Evolutionary conservation across 1,140 invertebrate species (phyloP).

Genomic region (Meloidogyne hapla): DNA sequence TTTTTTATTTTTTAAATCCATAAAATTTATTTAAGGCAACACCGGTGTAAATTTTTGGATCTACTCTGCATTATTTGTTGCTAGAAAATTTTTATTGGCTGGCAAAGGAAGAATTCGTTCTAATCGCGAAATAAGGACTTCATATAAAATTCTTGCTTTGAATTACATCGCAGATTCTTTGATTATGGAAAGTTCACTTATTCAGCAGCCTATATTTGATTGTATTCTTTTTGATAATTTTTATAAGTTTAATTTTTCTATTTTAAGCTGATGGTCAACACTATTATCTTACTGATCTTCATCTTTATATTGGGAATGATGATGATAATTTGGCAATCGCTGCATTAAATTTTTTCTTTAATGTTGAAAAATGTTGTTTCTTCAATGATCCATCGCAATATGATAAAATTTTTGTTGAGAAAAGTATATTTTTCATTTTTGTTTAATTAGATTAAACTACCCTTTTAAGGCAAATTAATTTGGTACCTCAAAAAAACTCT

Average conservation of each 20-base stretch:
- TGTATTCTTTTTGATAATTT: background rate
- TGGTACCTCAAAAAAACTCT: constrained; percentile 27
- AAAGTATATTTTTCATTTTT: background rate
- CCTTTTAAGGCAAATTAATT: constrained; percentile 11
- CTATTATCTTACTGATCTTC: background rate
- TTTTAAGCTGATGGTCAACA: constrained; percentile 20
- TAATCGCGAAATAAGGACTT: constrained; percentile 23
- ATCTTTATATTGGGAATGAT: constrained; percentile 19
- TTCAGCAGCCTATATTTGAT: constrained; percentile 2
- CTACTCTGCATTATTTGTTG: constrained; percentile 12
- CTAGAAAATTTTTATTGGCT: constrained; percentile 9
- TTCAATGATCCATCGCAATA: background rate
- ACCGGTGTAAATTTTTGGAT: constrained; percentile 16
- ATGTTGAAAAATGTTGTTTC: constrained; percentile 23
- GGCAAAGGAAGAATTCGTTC: constrained; percentile 12
- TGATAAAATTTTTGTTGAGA: background rate
- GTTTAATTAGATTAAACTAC: background rate
- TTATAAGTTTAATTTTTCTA: background rate
- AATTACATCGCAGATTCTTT: background rate
- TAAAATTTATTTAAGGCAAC: background rate
- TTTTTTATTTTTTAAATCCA: background rate
- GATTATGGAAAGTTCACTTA: background rate
- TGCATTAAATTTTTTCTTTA: constrained; percentile 28
- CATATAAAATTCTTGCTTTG: constrained; percentile 25
- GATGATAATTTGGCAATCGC: constrained; percentile 29